phyloP scores from a whole-genome alignment of 2,797 vertebrate genomes.

The Taenioides sp. region DNA sequence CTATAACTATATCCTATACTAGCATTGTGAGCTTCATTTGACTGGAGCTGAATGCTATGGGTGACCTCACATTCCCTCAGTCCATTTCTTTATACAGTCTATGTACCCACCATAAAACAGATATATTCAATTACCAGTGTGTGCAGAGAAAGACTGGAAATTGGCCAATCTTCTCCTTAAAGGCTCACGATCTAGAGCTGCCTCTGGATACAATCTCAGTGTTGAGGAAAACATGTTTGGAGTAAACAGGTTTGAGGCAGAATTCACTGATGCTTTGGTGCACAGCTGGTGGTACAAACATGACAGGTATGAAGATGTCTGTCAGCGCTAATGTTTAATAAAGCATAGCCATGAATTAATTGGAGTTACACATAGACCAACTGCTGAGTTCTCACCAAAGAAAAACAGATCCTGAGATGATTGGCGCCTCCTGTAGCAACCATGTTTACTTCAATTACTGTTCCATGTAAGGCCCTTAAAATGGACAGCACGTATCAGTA shows the following conservation, averaged over 20 bases:
- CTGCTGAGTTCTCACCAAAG: background rate
- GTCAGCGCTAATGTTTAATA: conserved; percentile 10
- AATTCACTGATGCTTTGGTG: conserved; percentile 1
- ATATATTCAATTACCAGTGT: too few relatives aligned
- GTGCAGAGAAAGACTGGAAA: too few relatives aligned
- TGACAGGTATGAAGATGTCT: conserved; percentile 1
- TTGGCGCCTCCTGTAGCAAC: background rate
- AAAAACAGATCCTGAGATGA: background rate
- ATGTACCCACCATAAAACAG: too few relatives aligned
- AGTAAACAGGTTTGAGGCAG: background rate
- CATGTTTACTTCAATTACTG: conserved; percentile 1
- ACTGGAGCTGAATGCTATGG: too few relatives aligned
- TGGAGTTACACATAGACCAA: background rate
- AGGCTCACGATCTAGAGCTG: background rate
- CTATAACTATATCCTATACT: too few relatives aligned
- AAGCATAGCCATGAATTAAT: background rate
- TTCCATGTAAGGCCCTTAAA: background rate
- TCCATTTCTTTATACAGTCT: too few relatives aligned
- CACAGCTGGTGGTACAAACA: background rate
- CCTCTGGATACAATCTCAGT: background rate
- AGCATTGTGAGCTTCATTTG: too few relatives aligned
- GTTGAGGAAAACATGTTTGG: background rate
- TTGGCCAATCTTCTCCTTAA: background rate
- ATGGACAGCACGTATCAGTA: background rate
- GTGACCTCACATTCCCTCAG: too few relatives aligned